Evolutionary conservation across 2,888 invertebrate genomes (phyloP), one percentile per base, ranked within the genome.

Genomic region (Adelphocoris suturalis): DNA sequence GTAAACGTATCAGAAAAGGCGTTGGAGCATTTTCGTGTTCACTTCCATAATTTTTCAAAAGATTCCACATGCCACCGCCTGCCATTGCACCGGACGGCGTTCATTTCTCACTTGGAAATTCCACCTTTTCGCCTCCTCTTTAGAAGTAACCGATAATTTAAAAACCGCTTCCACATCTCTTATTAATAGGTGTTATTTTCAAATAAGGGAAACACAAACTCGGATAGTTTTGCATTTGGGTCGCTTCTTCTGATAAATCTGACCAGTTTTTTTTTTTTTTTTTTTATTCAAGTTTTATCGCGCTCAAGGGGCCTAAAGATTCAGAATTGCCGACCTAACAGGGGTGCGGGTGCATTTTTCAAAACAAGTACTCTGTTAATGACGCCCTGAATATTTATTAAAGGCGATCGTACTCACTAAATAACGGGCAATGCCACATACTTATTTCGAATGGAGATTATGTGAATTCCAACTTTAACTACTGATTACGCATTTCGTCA

Each of bases 91-190:
- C 57, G 57, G 16, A n/a, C 14, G 7, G 16, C 57, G 57, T 57
- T n/a, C 37, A 57, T 57, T 57, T 57, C 57, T 57, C 57, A 57
- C 57, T 57, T n/a, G 57, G 16, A 57, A 37, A 37, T 57, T 57
- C 57, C n/a, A 57, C 57, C 57, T 57, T 57, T 57, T 57, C 57
- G 57, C 57, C 19, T 57, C 57, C 57, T 57, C 57, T 57, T 57
- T 57, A 57, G 57, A 57, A 57, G 57, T n/a, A 57, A 57, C 57
- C 57, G 57, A 57, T 57, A 57, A 12, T 57, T 57, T 2, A 57
- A 57, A n/a, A 57, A 57, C 57, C 57, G 57, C 57, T 57, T n/a
- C 57, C 19, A 16, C 57, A 16, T 5, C 57, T 16, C n/a, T 57
- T 57, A 57, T 57, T 57, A 57, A 57, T 57, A 57, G 0, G 57